phyloP scores from a whole-genome alignment of 1,140 invertebrate species.

The Bombus fervidus region DNA sequence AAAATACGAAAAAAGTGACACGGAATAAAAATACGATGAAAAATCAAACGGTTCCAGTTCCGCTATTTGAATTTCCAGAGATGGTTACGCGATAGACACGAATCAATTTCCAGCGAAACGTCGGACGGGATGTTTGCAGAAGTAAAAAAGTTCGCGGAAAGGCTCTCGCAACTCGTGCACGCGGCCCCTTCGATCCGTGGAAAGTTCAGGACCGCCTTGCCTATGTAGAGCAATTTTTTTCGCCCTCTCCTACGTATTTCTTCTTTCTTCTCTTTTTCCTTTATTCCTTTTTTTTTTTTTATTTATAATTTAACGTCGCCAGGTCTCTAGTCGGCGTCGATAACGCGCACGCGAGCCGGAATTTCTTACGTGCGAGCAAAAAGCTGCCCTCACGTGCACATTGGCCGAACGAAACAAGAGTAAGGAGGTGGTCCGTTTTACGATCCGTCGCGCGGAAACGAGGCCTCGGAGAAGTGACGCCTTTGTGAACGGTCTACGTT shows the following conservation, averaged over 20 bases:
- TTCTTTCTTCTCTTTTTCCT: neutral
- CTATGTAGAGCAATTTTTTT: constrained; percentile 25
- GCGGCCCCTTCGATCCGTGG: constrained; percentile 22
- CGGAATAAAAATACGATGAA: neutral
- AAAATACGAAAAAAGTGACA: neutral
- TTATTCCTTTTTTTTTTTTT: constrained; percentile 44
- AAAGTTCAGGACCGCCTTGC: neutral
- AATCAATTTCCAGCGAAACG: constrained; percentile 40
- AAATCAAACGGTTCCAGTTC: neutral
- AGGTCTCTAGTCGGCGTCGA: constrained; percentile 37
- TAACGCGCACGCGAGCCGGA: constrained; percentile 65
- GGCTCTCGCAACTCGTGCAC: neutral
- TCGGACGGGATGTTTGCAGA: constrained; percentile 21
- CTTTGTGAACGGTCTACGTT: constrained; percentile 13
- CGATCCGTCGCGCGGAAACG: constrained; percentile 30
- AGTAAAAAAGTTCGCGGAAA: constrained; percentile 11
- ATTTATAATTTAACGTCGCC: constrained; percentile 68
- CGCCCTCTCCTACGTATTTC: neutral
- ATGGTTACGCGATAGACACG: constrained; percentile 20
- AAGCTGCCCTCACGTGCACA: constrained; percentile 37
- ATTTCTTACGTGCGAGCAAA: constrained; percentile 47
- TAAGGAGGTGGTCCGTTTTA: constrained; percentile 39
- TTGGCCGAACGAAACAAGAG: constrained; percentile 47
- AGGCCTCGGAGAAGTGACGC: constrained; percentile 47
- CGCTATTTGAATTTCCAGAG: constrained; percentile 25